Conservation (phyloP, 2,888 invertebrate genomes). For the Liposcelis brunnea region DNA sequence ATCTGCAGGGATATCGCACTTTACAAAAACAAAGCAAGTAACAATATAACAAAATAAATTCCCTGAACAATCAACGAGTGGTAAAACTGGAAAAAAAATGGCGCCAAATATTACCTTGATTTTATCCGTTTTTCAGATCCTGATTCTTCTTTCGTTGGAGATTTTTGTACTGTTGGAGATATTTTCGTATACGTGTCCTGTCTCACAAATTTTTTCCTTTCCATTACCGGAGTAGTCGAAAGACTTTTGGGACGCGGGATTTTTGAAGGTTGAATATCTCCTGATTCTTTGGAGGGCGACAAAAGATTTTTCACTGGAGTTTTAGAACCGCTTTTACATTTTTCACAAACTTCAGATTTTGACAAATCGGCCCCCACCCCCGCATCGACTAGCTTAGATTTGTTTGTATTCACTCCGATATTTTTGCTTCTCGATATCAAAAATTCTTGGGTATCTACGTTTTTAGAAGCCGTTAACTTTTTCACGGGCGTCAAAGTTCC, state of each 20-base stretch:
- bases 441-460: conserved; percentile 15
- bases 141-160: too few relatives aligned
- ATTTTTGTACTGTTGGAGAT: neutral
- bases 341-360: conserved; percentile 36
- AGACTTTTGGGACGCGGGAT: conserved; percentile 24
- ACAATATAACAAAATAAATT: too few relatives aligned
- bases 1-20: too few relatives aligned
- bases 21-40: too few relatives aligned
- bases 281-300: conserved; percentile 22
- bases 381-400: conserved; percentile 30
- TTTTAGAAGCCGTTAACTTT: conserved; percentile 11
- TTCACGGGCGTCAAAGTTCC: conserved; percentile 18
- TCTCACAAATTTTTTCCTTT: conserved; percentile 23
- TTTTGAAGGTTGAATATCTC: conserved; percentile 21
- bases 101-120: too few relatives aligned
- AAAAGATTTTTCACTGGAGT: conserved; percentile 31
- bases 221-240: conserved; percentile 18
- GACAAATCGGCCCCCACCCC: conserved; percentile 32
- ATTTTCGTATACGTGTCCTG: conserved; percentile 24
- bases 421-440: conserved; percentile 13
- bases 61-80: too few relatives aligned
- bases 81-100: too few relatives aligned
- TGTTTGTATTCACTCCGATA: conserved; percentile 21
- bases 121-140: too few relatives aligned
- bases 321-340: conserved; percentile 38